Conservation (phyloP, 2,113 vertebrate species). For the Crotophaga sulcirostris region DNA sequence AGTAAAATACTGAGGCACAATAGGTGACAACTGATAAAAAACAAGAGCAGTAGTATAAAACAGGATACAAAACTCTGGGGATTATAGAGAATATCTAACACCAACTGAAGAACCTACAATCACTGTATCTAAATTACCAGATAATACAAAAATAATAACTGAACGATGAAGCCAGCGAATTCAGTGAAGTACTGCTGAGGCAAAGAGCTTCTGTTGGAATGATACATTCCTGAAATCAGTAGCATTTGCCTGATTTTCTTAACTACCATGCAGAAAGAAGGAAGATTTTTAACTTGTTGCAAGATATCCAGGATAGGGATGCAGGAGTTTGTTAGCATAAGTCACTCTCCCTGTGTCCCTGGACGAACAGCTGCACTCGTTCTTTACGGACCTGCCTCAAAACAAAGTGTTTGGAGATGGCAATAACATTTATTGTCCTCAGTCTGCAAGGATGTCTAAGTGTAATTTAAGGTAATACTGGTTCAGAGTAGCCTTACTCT, state of each 20-base stretch:
- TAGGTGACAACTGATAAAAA: constrained; percentile 78
- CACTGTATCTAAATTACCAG: constrained; percentile 71
- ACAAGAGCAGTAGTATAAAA: constrained; percentile 69
- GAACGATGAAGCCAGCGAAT: constrained; percentile 24
- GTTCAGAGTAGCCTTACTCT: background rate
- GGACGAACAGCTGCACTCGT: background rate
- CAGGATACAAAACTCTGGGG: constrained; percentile 68
- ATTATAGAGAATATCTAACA: constrained; percentile 53
- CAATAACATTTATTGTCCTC: background rate
- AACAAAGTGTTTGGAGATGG: background rate
- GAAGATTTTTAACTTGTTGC: background rate
- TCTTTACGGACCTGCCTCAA: background rate
- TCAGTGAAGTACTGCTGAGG: background rate
- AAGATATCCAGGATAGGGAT: background rate
- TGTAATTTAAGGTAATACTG: background rate
- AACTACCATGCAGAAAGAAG: background rate
- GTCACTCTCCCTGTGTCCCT: background rate
- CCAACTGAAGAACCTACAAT: constrained; percentile 66
- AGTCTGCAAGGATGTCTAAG: background rate
- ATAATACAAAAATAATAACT: constrained; percentile 66
- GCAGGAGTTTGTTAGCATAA: background rate
- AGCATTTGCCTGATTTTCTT: background rate
- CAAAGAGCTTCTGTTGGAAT: constrained; percentile 9
- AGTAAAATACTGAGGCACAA: constrained; percentile 74
- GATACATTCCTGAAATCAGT: background rate